A percentile compares a stretch with the other conserved stretches of the same genome.
Evolutionary conservation across 2,797 vertebrate species (phyloP).

Genomic region (Cyprinella venusta): DNA sequence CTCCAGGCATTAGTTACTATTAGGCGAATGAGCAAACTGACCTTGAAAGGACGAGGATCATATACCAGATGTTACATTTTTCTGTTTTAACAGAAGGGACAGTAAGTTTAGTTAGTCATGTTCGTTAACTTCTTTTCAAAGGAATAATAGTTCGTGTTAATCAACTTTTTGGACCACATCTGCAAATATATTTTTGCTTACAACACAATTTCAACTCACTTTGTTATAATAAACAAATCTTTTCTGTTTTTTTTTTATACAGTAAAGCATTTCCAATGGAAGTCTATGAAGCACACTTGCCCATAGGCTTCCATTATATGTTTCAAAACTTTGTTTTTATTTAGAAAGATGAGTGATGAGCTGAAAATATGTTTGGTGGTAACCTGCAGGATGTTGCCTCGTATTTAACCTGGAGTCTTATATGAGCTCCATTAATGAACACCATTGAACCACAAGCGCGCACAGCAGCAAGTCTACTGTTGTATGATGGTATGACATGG

Average conservation of each 20-base stretch:
- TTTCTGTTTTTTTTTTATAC: background rate
- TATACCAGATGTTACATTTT: background rate
- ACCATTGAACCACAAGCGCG: slow-evolving; percentile 26
- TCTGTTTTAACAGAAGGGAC: background rate
- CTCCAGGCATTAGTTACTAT: background rate
- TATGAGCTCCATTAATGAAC: slow-evolving; percentile 19
- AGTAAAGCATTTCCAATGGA: background rate
- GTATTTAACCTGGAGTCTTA: slow-evolving; percentile 13
- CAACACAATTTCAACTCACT: background rate
- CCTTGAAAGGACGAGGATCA: background rate
- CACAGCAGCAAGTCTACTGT: slow-evolving; percentile 34
- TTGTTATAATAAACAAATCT: too few species aligned
- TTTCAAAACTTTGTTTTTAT: background rate
- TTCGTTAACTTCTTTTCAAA: background rate
- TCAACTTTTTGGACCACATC: background rate
- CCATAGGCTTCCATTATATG: background rate
- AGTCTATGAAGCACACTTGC: background rate
- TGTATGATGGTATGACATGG: slow-evolving; percentile 10
- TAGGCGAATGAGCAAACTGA: slow-evolving; percentile 8
- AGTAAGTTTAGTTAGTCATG: background rate
- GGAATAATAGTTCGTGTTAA: slow-evolving; percentile 16
- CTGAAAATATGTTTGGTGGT: background rate
- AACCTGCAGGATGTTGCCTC: background rate
- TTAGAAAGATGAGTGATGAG: background rate
- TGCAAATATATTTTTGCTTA: background rate